phyloP scores from a whole-genome alignment of 2,888 invertebrate genomes.

The Lithophane socia region DNA sequence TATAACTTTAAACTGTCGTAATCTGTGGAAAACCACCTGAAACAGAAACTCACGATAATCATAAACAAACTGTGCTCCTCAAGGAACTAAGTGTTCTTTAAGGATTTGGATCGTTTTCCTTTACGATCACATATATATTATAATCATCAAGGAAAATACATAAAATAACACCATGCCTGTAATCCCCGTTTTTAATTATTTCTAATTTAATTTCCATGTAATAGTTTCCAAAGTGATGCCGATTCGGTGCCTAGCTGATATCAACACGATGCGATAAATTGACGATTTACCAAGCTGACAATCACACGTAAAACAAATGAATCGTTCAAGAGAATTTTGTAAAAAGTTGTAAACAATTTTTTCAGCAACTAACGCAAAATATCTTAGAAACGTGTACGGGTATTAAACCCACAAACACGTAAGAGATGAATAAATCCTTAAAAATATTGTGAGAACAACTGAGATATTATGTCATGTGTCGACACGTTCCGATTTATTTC shows the following conservation, averaged over 20 bases:
- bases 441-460: slow-evolving; percentile 12
- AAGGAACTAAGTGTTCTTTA: not conserved
- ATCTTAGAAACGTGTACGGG: not conserved
- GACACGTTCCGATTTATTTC: not conserved
- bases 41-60: not conserved
- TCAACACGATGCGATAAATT: not conserved
- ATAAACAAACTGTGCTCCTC: not conserved
- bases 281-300: too few relatives aligned
- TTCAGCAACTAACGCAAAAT: slow-evolving; percentile 20
- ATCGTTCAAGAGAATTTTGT: slow-evolving; percentile 25
- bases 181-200: too few relatives aligned
- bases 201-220: too few relatives aligned
- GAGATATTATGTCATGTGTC: not conserved
- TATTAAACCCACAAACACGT: not conserved
- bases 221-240: too few relatives aligned
- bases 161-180: not conserved
- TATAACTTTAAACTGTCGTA: slow-evolving; percentile 33
- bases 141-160: not conserved
- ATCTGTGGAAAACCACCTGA: slow-evolving; percentile 15
- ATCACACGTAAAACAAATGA: slow-evolving; percentile 13
- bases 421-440: slow-evolving; percentile 18
- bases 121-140: not conserved
- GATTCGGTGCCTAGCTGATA: not conserved
- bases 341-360: slow-evolving; percentile 40
- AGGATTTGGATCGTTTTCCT: not conserved